These are phyloP conservation scores for Cladorhizidae sp. DNA, from an alignment of 37 sponge, comb jelly and placozoan species.

Conservation along the genomic window DNA sequence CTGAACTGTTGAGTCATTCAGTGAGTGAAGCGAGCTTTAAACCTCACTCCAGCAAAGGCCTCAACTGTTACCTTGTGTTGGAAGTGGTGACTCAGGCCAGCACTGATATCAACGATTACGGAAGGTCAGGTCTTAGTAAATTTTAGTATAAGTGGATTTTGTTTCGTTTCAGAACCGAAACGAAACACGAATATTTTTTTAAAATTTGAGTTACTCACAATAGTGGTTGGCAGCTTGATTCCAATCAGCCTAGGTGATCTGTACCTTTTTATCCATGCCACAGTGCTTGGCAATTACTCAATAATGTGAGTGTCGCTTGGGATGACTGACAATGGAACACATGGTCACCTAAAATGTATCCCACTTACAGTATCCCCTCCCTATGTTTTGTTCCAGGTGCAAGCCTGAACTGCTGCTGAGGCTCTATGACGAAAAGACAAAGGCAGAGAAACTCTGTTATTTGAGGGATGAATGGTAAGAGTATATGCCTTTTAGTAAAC, in stretches of 20 bases:
- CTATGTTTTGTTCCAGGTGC: neutral
- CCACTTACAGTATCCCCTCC: too few relatives aligned
- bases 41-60: neutral
- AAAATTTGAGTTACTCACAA: too few relatives aligned
- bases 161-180: neutral
- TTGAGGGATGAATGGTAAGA: conserved; percentile 65
- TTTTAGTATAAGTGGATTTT: neutral
- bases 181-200: too few relatives aligned
- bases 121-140: neutral
- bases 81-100: conserved; percentile 22
- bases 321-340: too few relatives aligned
- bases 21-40: neutral
- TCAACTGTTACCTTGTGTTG: conserved; percentile 39
- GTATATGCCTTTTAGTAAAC: too few relatives aligned
- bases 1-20: conserved; percentile 12
- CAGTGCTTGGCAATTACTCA: too few relatives aligned
- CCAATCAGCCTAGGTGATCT: too few relatives aligned
- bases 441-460: conserved; percentile 29
- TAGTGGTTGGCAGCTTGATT: too few relatives aligned
- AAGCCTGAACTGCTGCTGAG: conserved; percentile 44
- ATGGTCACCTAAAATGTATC: too few relatives aligned
- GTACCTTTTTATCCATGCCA: too few relatives aligned
- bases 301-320: too few relatives aligned
- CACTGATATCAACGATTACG: neutral
- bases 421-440: conserved; percentile 21